Conservation (phyloP, 1,140 invertebrate genomes). For the Drosophila sechellia region DNA sequence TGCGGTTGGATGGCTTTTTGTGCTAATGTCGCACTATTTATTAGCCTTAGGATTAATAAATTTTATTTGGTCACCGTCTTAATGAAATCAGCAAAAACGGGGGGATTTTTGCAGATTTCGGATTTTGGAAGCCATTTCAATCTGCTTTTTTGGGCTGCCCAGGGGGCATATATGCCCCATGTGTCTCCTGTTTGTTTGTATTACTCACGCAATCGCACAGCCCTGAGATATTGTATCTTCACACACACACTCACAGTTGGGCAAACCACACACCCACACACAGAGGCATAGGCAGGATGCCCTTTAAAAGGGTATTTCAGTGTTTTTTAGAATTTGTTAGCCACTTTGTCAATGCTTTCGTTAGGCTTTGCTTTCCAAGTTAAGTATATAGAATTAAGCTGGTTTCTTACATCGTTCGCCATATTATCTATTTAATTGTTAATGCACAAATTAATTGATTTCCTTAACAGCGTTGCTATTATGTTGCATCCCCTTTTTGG, state of each 20-base stretch:
- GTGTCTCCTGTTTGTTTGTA: slow-evolving; percentile 60
- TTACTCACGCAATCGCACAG: slow-evolving; percentile 65
- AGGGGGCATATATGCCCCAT: slow-evolving; percentile 38
- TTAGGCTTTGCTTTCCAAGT: too few species aligned
- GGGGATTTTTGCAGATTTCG: slow-evolving; percentile 2
- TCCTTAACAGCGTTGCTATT: too few species aligned
- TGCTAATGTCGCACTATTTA: slow-evolving; percentile 80
- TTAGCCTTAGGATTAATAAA: slow-evolving; percentile 83
- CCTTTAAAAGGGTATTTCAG: not conserved
- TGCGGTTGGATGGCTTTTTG: slow-evolving; percentile 57
- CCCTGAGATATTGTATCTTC: slow-evolving; percentile 75
- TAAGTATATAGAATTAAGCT: too few species aligned
- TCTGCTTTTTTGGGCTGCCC: slow-evolving; percentile 42
- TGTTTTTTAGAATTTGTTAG: not conserved
- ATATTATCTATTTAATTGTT: too few species aligned
- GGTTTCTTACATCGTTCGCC: too few species aligned
- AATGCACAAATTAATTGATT: too few species aligned
- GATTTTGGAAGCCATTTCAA: slow-evolving; percentile 40
- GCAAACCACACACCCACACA: slow-evolving; percentile 15
- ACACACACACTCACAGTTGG: not conserved
- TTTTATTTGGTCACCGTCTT: slow-evolving; percentile 83
- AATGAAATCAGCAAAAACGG: slow-evolving; percentile 70
- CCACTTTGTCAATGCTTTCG: too few species aligned
- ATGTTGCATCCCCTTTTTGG: too few species aligned
- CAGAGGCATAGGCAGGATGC: not conserved